These are phyloP conservation scores for Formica selysi DNA, from an alignment of 1,140 invertebrate genomes.

Conservation along the genomic window DNA sequence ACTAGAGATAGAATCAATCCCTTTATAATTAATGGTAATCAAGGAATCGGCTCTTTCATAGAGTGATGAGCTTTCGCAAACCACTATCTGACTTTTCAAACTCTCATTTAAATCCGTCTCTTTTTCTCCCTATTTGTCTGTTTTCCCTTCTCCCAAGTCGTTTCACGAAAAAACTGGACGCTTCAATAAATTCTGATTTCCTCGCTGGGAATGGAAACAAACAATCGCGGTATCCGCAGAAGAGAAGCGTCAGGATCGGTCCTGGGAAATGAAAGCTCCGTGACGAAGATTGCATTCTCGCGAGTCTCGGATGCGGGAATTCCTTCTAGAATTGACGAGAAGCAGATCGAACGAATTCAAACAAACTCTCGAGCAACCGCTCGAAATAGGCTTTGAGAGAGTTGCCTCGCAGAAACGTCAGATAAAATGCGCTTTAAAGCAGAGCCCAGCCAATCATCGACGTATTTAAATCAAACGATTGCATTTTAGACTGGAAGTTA, in stretches of 20 bases:
- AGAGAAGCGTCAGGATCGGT: conserved; percentile 34
- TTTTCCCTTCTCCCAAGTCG: not conserved
- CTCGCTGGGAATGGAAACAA: conserved; percentile 46
- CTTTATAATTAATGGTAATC: conserved; percentile 30
- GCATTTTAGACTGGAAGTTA: conserved; percentile 24
- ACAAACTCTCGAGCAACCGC: conserved; percentile 56
- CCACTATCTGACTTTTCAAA: conserved; percentile 28
- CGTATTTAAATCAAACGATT: conserved; percentile 46
- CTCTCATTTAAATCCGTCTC: conserved; percentile 24
- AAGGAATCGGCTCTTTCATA: not conserved
- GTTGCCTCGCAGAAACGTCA: conserved; percentile 27
- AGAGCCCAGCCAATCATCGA: conserved; percentile 5
- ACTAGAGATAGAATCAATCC: not conserved
- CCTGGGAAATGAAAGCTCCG: conserved; percentile 48
- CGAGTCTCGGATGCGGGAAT: conserved; percentile 6
- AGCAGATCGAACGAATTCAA: conserved; percentile 54
- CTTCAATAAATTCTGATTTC: conserved; percentile 50
- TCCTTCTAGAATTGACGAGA: conserved; percentile 52
- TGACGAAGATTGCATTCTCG: conserved; percentile 49
- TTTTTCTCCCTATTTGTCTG: not conserved
- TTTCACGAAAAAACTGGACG: conserved; percentile 35
- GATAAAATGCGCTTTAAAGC: conserved; percentile 53
- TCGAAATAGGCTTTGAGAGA: conserved; percentile 38
- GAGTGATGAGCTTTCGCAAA: conserved; percentile 38
- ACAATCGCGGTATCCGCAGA: conserved; percentile 34